Evolutionary conservation across 2,797 vertebrate genomes (phyloP), one percentile per base, ranked within the genome.

Genomic region (Zenarchopterus dispar): DNA sequence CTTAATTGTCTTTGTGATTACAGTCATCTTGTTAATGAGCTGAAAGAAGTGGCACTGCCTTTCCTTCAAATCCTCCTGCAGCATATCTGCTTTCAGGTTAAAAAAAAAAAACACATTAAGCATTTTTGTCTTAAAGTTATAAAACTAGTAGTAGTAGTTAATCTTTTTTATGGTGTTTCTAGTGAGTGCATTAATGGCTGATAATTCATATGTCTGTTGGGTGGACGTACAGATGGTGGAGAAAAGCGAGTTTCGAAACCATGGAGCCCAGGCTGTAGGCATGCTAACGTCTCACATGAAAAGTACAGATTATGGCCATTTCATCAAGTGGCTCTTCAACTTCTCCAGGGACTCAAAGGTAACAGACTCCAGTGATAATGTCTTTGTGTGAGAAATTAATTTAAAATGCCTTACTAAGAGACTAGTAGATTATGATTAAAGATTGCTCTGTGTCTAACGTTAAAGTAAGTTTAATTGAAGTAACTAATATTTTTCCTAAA

Each of bases 81-180:
- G 59, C 96, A 98, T 21, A 93, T 97, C 78, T 98, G 96, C 77
- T 80, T 88, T 78, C 95, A 98, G 97, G 98, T 98, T 84, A 65
- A 7, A 5, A 33, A 33, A 33, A 33, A 1, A 33, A 36, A 13
- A 36, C n/a, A n/a, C n/a, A n/a, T n/a, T n/a, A n/a, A 36, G 1
- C 11, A 36, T 36, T 10, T 8, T 10, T 1, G 33, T 36, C 33
- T 36, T 10, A 36, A 36, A 36, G 33, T 31, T 3, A 31, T 31
- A 1, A 31, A 31, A 31, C 6, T 7, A 31, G 8, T 36, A 36
- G 33, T 36, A 36, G 33, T 10, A 4, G 3, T 31, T 36, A 11
- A 11, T 10, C 9, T 1, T 36, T 36, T 10, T 11, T 2, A 36
- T 36, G 6, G 31, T 10, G 11, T 28, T 6, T 45, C 43, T 8